Base-by-base conservation (phyloP, 2,113 vertebrate species). In the Malurus alboscapulatus region DNA sequence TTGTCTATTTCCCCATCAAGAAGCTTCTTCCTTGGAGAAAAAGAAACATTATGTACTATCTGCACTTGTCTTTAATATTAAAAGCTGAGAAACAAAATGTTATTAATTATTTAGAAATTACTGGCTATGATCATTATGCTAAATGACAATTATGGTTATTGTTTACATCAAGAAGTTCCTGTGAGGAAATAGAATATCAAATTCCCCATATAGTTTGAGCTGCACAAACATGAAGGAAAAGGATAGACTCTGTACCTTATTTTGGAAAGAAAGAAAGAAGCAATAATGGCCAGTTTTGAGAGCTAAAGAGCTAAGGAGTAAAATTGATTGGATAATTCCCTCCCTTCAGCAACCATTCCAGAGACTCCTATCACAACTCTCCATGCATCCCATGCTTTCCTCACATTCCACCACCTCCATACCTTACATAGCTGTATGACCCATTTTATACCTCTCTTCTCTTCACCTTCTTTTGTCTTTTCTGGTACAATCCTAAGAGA, bases 91-190 rank as follows among this genome's bases (percentile, higher is more conserved):
- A 87, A 29, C 20, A 90, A 75, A 77, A 4, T 86, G 26, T 89
- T 87, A 87, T 81, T 92, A 96, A 94, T 92, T 83, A 58, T 77
- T 95, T 82, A 95, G 75, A 93, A 88, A 93, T 88, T 75, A 84
- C 53, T 94, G 87, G 59, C 25, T 94, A 47, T 86, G 87, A 72
- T 93, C 92, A 93, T 94, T 93, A 72, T 29, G 42, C 54, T 88
- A 89, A 93, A 90, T 84, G 44, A 12, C 30, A 72, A 22, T 96
- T 81, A 77, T 32, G 10, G 17, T 71, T 87, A 74, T 78, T 93
- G 24, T 54, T 87, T 84, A 71, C 0, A 0, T 66, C 53, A 84
- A 84, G 55, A 88, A 87, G 9, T 15, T 24, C 16, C 24, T 58
- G 51, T 53, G 55, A 84, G 26, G 57, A 90, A 93, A 75, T 2